Base-by-base conservation (phyloP, 2,888 invertebrate genomes). In the Troilus luridus region DNA sequence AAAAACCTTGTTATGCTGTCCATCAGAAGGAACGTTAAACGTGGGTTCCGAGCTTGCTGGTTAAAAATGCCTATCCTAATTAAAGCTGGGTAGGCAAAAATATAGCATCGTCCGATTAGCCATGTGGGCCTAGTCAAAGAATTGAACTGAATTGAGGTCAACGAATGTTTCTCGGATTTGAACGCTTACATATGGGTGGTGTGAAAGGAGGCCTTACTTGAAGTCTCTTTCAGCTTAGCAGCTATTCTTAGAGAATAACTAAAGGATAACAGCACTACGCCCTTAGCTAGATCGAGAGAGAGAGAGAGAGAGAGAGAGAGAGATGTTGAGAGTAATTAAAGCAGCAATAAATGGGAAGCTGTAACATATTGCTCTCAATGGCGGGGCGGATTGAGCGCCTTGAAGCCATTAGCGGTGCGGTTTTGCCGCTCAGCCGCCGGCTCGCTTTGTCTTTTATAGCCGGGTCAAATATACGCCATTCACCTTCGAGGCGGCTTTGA, bases 381-480 rank as follows among this genome's bases (percentile, higher is more conserved):
- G 72, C 27, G 0, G 10, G 24, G 67, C 7, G 72, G 17, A 17
- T 27, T 24, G 72, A 41, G 41, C 41, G 41, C 41, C 41, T 41
- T 41, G 27, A 24, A 24, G 21, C 72, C 24, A 14, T 27, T 27
- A 24, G 7, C 24, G 11, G 24, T 8, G 14, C 27, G 24, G n/a
- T 72, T 67, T 21, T 6, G 21, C n/a, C 24, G 67, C 21, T 24
- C 24, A 21, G 11, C 6, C 67, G 10, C 67, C 24, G 5, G 11
- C 5, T 8, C 24, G 72, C 72, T 72, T 72, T 72, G 72, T 72
- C 72, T 72, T 72, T 72, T 27, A 72, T 27, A 27, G 72, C 64
- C 27, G 72, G 72, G 27, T 72, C 72, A 72, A 72, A 72, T 72
- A 72, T 72, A 72, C 72, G 27, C 14, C 72, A 72, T 72, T 72